Evolutionary conservation across 2,113 vertebrate species (phyloP), one percentile per base, ranked within the genome.

Genomic region (Pseudopodoces humilis): DNA sequence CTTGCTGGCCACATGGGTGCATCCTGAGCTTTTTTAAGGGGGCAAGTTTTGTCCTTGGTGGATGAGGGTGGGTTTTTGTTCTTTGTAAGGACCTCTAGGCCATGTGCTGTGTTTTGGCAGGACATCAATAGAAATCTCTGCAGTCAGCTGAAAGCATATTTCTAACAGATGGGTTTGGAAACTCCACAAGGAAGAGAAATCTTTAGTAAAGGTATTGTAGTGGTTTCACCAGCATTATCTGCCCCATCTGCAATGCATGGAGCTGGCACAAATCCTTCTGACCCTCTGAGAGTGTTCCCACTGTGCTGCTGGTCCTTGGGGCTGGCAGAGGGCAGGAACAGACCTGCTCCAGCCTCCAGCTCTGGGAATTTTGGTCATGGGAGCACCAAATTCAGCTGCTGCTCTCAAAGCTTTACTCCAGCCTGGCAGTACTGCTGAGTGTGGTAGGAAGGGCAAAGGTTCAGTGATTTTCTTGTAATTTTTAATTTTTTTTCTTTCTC

Each of bases 151-250:
- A 49, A 72, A 91, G 94, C 90, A 64, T 15, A 87, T 93, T 94
- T 76, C 78, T 27, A 96, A 91, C 96, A 96, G 96, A 96, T 96
- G 96, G 78, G 13, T 94, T 71, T 94, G 95, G 94, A 96, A 95
- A 21, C 30, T 20, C 65, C 81, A 39, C 86, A 50, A 86, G 89
- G 92, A 53, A 89, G 87, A 80, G 65, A 30, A 70, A 49, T 92
- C 93, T 92, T 68, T 28, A 5, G 77, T 17, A 6, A 92, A 92
- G 93, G 95, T 95, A 77, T 7, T 37, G 89, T 33, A 10, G 91
- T 23, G 46, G 77, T 83, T 88, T 84, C 72, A 13, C 30, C 16
- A 6, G 60, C 7, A 2, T 67, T 70, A 70, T 90, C 88, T 85
- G 88, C 35, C 62, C 76, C 91, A 83, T 88, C 94, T 94, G 86